phyloP scores from a whole-genome alignment of 1,140 invertebrate species.

The Holotrichia oblita region DNA sequence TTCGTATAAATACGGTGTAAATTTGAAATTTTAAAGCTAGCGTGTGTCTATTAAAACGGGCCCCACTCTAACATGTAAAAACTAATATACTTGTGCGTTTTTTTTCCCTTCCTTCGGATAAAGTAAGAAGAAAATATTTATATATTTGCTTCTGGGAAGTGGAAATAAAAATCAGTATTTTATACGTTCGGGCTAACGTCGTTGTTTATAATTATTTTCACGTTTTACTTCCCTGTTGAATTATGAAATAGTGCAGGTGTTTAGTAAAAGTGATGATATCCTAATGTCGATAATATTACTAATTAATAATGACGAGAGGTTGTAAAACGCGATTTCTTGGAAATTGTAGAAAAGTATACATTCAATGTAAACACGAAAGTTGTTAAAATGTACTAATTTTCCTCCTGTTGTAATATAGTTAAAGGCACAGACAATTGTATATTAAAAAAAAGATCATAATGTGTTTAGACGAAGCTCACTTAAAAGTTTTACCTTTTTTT shows the following conservation, averaged over 20 bases:
- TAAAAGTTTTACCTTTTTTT: no score
- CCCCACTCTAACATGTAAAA: no score
- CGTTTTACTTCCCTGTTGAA: slow-evolving; percentile 6
- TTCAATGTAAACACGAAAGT: neutral
- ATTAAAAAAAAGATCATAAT: no score
- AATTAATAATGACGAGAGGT: slow-evolving; percentile 8
- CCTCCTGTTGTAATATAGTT: no score
- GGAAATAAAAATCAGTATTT: neutral
- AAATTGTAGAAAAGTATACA: neutral
- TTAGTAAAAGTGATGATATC: neutral
- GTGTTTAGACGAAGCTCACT: no score
- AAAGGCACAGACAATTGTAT: no score
- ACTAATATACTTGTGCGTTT: no score
- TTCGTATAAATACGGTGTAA: neutral
- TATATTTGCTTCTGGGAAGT: slow-evolving; percentile 1
- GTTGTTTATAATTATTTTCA: slow-evolving; percentile 2
- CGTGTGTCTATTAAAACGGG: no score
- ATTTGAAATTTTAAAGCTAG: neutral
- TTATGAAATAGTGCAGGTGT: slow-evolving; percentile 12
- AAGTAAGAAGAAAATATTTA: neutral
- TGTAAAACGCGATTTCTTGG: neutral
- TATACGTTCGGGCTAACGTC: neutral
- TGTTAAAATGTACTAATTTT: no score
- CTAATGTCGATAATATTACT: neutral
- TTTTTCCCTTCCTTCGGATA: neutral